Conservation (phyloP, 1,140 invertebrate species). For the Pentalonia nigronervosa region DNA sequence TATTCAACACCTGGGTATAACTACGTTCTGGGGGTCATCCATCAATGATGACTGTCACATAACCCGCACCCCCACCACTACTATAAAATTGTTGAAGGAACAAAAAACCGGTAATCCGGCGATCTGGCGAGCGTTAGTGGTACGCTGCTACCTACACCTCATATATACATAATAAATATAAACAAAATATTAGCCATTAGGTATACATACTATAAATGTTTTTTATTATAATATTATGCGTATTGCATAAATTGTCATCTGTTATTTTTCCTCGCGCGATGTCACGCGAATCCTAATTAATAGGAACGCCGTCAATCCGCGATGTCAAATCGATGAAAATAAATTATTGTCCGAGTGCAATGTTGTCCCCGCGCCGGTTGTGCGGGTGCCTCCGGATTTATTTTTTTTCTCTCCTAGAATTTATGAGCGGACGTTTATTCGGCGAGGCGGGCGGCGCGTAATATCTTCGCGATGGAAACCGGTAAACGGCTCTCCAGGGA, state of each 20-base stretch:
- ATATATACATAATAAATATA: neutral
- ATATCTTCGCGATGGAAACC: slow-evolving; percentile 42
- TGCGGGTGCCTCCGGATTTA: neutral
- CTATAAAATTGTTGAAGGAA: slow-evolving; percentile 15
- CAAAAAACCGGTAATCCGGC: slow-evolving; percentile 28
- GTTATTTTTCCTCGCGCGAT: neutral
- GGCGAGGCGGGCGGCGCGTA: neutral
- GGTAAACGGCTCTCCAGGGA: slow-evolving; percentile 55
- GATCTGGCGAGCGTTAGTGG: neutral
- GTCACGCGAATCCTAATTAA: slow-evolving; percentile 32
- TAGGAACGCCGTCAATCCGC: neutral
- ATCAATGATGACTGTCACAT: slow-evolving; percentile 45
- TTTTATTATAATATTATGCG: neutral
- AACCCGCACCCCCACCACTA: neutral
- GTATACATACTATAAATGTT: neutral
- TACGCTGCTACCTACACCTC: neutral
- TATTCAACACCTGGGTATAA: slow-evolving; percentile 54
- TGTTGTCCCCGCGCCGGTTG: neutral
- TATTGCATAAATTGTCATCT: neutral
- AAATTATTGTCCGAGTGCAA: slow-evolving; percentile 1
- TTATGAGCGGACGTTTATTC: slow-evolving; percentile 33
- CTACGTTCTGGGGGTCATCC: slow-evolving; percentile 17
- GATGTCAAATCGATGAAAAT: neutral
- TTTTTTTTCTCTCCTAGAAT: neutral
- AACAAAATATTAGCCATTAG: neutral